Base-by-base conservation (phyloP, 2,113 vertebrate species). In the Chrysochloris asiatica region DNA sequence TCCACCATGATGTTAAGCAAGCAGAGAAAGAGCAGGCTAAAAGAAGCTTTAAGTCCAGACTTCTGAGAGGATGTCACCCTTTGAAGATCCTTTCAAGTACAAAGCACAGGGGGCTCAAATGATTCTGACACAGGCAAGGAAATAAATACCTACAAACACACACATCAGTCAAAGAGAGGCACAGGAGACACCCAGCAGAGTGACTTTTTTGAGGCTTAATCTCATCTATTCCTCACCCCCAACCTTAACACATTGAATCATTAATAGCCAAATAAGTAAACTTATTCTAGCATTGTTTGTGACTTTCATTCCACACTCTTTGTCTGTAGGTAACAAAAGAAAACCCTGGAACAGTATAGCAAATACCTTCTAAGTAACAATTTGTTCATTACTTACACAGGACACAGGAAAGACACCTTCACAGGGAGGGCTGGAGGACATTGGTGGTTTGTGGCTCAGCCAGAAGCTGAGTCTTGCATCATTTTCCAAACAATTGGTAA, bases 61-160 rank as follows among this genome's bases (percentile, higher is more conserved):
- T 97, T 96, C 92, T 95, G 92, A 96, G 83, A 86, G 14, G 4
- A 4, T 56, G 16, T 69, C 24, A 59, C 24, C 47, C 86, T 96
- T 89, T 93, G 86, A 97, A 96, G 85, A 84, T 56, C 17, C 54
- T 97, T 96, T 97, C 47, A 76, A 69, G 48, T 61, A 19, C 48
- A 92, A 95, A 87, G 43, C 86, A 6, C 65, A 83, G 88, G 95
- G 86, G 95, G 47, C 69, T 95, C 75, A 43, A n/a, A 91, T 88
- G 84, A 95, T 85, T 0, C 3, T 54, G 59, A 43, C 41, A 54
- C 77, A 93, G 95, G 90, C 45, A 28, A 76, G 63, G 85, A 93
- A 92, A 92, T 89, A 13, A 93, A 83, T 85, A 80, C 94, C 87
- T 94, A 52, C 59, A 93, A 95, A 92, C 21, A 93, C 47, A 86